A percentile compares a stretch with the other conserved stretches of the same genome.
Evolutionary conservation across 2,113 vertebrate species (phyloP).

Genomic region (Oxygymnocypris stewartii): DNA sequence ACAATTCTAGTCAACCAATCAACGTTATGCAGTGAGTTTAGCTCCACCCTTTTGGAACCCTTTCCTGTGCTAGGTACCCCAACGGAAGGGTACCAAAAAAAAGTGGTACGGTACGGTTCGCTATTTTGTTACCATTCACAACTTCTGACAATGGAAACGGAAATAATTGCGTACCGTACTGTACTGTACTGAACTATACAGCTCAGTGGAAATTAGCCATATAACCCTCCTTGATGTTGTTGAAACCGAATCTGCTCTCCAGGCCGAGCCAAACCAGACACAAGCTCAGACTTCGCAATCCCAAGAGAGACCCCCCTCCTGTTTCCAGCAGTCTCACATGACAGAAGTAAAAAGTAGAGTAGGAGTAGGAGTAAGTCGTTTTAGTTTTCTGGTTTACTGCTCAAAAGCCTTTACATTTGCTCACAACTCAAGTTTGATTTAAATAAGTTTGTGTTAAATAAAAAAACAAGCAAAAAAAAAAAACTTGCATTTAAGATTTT

Average conservation of each 20-base stretch:
- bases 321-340: constrained; percentile 11
- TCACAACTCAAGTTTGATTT: background rate
- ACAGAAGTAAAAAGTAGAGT: background rate
- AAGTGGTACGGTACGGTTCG: too few relatives aligned
- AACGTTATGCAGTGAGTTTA: too few relatives aligned
- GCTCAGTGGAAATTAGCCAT: too few relatives aligned
- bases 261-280: constrained; percentile 34
- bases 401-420: background rate
- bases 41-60: too few relatives aligned
- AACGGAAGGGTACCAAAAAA: too few relatives aligned
- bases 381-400: background rate
- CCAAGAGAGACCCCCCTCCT: background rate
- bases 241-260: background rate
- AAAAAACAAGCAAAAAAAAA: background rate
- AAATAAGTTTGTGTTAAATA: background rate
- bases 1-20: too few relatives aligned
- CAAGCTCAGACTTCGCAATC: constrained; percentile 13
- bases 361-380: background rate
- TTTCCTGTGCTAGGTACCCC: too few relatives aligned
- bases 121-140: too few relatives aligned
- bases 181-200: too few relatives aligned
- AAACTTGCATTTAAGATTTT: background rate
- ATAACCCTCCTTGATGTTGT: background rate
- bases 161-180: too few relatives aligned
- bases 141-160: too few relatives aligned